A percentile compares a stretch with the other conserved stretches of the same genome.
These are phyloP conservation scores for Smithornis capensis DNA, from an alignment of 2,113 vertebrate species.

Conservation along the genomic window DNA sequence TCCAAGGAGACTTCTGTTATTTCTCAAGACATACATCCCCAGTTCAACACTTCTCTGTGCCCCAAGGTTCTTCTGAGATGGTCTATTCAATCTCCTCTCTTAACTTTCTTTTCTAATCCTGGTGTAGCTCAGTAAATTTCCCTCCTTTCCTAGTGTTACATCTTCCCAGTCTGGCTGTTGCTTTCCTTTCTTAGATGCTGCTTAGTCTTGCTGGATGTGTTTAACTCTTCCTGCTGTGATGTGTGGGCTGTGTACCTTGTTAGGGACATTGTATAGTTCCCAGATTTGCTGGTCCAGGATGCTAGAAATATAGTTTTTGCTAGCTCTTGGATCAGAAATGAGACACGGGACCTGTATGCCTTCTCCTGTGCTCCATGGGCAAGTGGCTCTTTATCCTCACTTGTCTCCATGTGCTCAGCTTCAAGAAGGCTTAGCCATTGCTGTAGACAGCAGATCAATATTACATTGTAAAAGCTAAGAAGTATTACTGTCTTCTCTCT, in stretches of 20 bases:
- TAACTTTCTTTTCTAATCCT: not conserved
- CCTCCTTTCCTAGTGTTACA: not conserved
- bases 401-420: not conserved
- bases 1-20: not conserved
- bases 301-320: not conserved
- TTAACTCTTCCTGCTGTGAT: not conserved
- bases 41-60: not conserved
- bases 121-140: not conserved
- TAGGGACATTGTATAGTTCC: not conserved
- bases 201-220: not conserved
- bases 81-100: not conserved
- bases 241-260: not conserved
- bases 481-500: not conserved
- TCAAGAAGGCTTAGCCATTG: not conserved
- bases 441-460: constrained; percentile 11
- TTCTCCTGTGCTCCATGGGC: not conserved
- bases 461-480: not conserved
- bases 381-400: not conserved
- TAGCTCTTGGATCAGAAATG: not conserved
- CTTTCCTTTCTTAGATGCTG: not conserved
- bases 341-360: not conserved
- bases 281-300: not conserved
- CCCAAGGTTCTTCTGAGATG: not conserved
- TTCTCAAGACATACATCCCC: not conserved
- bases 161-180: not conserved